Base-by-base conservation (phyloP, 2,113 vertebrate genomes). In the Strix aluco region DNA sequence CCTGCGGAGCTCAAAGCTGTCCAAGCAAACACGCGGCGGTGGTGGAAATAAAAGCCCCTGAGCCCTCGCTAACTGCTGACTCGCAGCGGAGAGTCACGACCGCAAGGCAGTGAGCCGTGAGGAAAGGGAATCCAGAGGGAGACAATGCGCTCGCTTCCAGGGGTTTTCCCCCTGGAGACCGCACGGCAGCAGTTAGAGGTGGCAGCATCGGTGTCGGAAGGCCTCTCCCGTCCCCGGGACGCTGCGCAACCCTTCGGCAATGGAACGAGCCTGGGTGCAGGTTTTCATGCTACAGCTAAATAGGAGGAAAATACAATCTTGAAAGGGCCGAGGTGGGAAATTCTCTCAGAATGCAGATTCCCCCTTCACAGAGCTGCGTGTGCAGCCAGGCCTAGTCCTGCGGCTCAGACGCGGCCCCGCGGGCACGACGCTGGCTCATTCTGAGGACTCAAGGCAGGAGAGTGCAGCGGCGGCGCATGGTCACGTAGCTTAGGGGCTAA, bases 401-500 rank as follows among this genome's bases (percentile, higher is more conserved):
- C 1, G 4, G 58, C 26, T 40, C 30, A 21, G 47, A 4, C 3
- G 1, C 2, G 23, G 54, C 78, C 65, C 72, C 7, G 47, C 49
- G 32, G 58, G n/a, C 52, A 44, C 2, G 0, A 3, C 3, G 36
- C 25, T 54, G 63, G 13, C 29, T 65, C 79, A 2, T 47, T 36
- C 52, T 17, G 47, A 83, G 46, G 21, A 27, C 36, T 18, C 44
- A 16, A 46, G 44, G 44, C 44, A 46, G 44, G 17, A 46, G 44
- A 46, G 44, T 17, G 44, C 44, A 46, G 44, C 17, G 17, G 44
- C 8, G 44, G 44, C 17, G 4, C 16, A 22, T 36, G 19, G 14
- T 13, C 19, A 0, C 2, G 52, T 18, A 11, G 29, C 4, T 12
- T 11, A 13, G 0, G 3, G 34, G 42, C 18, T 30, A n/a, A 58